These are phyloP conservation scores for Aphrocallistes beatrix DNA, from an alignment of 37 sponge, comb jelly and placozoan species.

Conservation along the genomic window DNA sequence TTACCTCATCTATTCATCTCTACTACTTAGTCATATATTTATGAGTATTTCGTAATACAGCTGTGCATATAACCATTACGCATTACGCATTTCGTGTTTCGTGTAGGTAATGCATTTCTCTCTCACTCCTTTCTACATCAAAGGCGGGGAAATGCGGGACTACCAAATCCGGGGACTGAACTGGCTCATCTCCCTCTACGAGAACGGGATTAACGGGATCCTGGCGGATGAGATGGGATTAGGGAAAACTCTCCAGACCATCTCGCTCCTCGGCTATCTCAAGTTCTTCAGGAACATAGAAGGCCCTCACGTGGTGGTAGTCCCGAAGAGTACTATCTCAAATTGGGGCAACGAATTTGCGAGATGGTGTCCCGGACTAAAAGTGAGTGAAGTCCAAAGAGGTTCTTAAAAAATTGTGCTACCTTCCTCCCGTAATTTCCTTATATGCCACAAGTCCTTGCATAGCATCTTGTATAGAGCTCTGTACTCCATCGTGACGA, in stretches of 20 bases:
- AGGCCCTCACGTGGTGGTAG: constrained; percentile 86
- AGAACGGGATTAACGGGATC: constrained; percentile 95
- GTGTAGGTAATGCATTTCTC: background rate
- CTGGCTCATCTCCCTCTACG: constrained; percentile 95
- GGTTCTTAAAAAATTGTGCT: background rate
- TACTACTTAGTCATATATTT: no score
- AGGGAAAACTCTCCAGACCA: constrained; percentile 97
- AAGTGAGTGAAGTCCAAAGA: constrained; percentile 38
- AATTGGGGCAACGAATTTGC: constrained; percentile 95
- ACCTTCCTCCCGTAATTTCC: background rate
- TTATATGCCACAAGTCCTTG: background rate
- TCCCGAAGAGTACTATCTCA: constrained; percentile 88
- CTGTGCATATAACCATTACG: no score
- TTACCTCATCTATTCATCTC: no score
- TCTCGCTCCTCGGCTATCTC: constrained; percentile 90
- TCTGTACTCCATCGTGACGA: no score
- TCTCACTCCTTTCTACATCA: constrained; percentile 49
- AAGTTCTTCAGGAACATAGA: constrained; percentile 51
- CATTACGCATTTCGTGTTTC: no score
- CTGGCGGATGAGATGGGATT: constrained; percentile 99
- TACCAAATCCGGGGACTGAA: constrained; percentile 95
- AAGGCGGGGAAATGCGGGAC: constrained; percentile 94
- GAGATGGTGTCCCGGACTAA: constrained; percentile 86
- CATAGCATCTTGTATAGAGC: background rate
- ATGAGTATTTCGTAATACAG: no score